A percentile compares a stretch with the other conserved stretches of the same genome.
Conservation (phyloP, 1,140 invertebrate genomes). For the Andrena cerasifolii region DNA sequence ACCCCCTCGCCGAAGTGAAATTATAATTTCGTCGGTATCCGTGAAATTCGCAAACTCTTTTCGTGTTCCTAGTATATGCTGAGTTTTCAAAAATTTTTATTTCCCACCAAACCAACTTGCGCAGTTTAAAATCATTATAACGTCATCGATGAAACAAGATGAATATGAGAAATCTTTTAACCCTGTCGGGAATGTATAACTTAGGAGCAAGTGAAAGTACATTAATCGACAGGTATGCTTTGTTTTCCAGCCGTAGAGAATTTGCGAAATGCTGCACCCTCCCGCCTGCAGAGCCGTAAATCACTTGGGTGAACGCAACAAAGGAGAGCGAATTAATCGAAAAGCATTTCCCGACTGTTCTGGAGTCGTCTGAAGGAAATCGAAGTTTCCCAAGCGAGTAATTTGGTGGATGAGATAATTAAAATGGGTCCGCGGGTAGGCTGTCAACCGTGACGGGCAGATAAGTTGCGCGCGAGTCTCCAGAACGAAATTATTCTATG, state of each 20-base stretch:
- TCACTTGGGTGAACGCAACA: background rate
- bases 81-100: no score
- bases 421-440: conserved; percentile 73
- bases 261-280: no score
- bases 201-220: no score
- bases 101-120: no score
- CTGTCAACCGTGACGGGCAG: conserved; percentile 73
- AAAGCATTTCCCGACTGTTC: conserved; percentile 24
- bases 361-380: conserved; percentile 35
- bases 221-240: no score
- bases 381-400: conserved; percentile 66
- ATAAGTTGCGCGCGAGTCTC: conserved; percentile 65
- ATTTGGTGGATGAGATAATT: conserved; percentile 77
- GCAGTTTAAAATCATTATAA: no score
- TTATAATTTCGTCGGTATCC: background rate
- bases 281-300: background rate
- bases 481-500: conserved; percentile 79
- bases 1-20: background rate
- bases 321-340: background rate
- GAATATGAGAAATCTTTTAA: no score
- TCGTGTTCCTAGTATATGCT: no score
- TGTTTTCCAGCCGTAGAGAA: background rate
- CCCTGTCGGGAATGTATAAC: no score
- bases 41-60: no score
- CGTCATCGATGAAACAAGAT: no score